Percentiles rank a stretch among this genome's conserved stretches.
Evolutionary conservation across 2,888 invertebrate genomes (phyloP).

Genomic region (Andrena marginata): DNA sequence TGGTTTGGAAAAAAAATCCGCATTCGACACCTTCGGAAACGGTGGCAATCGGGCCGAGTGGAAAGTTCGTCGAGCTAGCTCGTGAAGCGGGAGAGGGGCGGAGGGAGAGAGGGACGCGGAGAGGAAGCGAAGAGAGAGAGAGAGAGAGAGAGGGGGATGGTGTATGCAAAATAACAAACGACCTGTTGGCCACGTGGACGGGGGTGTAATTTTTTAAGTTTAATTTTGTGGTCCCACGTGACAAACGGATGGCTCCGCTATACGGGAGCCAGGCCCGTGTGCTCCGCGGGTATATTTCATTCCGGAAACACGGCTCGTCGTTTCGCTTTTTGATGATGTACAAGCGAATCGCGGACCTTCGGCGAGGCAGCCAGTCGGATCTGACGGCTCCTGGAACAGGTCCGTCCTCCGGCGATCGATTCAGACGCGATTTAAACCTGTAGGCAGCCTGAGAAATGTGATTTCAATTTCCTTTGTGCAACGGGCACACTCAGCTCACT

Average conservation of each 20-base stretch:
- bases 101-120: neutral
- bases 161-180: slow-evolving; percentile 71
- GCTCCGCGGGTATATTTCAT: slow-evolving; percentile 64
- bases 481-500: too few relatives aligned
- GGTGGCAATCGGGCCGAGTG: slow-evolving; percentile 59
- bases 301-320: slow-evolving; percentile 62
- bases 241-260: slow-evolving; percentile 70
- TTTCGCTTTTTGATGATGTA: slow-evolving; percentile 63
- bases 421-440: neutral
- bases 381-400: neutral
- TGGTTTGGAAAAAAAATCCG: slow-evolving; percentile 7
- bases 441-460: too few relatives aligned
- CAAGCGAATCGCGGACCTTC: slow-evolving; percentile 37
- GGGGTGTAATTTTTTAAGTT: slow-evolving; percentile 76
- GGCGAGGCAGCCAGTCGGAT: slow-evolving; percentile 24
- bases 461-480: too few relatives aligned
- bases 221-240: slow-evolving; percentile 75
- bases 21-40: slow-evolving; percentile 60
- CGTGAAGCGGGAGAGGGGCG: slow-evolving; percentile 6
- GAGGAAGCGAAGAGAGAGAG: neutral
- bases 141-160: neutral
- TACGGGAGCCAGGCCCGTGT: slow-evolving; percentile 43
- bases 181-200: slow-evolving; percentile 67
- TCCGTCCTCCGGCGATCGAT: slow-evolving; percentile 1
- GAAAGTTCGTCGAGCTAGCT: slow-evolving; percentile 56